Percentiles rank a stretch among this genome's conserved stretches.
These are phyloP conservation scores for Empis stercorea DNA, from an alignment of 2,888 invertebrate genomes.

Conservation along the genomic window DNA sequence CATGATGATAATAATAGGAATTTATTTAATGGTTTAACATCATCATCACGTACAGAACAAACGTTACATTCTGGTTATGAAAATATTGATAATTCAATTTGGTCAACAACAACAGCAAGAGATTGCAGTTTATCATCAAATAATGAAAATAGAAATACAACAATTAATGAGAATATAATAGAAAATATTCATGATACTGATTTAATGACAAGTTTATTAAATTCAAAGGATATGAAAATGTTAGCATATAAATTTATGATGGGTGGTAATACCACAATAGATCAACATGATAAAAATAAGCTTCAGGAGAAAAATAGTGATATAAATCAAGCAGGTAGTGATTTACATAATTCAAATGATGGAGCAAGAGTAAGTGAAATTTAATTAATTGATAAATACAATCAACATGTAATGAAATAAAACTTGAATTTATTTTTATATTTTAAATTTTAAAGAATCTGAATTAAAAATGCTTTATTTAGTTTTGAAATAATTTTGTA, in stretches of 20 bases:
- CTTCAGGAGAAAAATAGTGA: too few relatives aligned
- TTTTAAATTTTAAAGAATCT: too few relatives aligned
- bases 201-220: slow-evolving; percentile 9
- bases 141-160: not conserved
- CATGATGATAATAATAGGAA: slow-evolving; percentile 2
- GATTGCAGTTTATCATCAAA: not conserved
- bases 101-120: slow-evolving; percentile 11
- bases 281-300: too few relatives aligned
- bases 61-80: not conserved
- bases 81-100: slow-evolving; percentile 11
- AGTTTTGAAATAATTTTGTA: too few relatives aligned
- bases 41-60: not conserved
- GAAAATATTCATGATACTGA: slow-evolving; percentile 8
- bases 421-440: too few relatives aligned
- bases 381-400: too few relatives aligned
- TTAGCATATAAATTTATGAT: slow-evolving; percentile 11
- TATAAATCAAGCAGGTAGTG: too few relatives aligned
- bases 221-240: slow-evolving; percentile 9
- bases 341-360: too few relatives aligned
- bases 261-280: not conserved
- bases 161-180: not conserved
- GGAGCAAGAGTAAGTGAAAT: too few relatives aligned
- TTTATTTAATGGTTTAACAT: slow-evolving; percentile 7
- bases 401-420: too few relatives aligned
- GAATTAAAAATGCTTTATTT: too few relatives aligned